Evolutionary conservation across 2,113 vertebrate genomes (phyloP).

Genomic region (Malaclemys terrapin): DNA sequence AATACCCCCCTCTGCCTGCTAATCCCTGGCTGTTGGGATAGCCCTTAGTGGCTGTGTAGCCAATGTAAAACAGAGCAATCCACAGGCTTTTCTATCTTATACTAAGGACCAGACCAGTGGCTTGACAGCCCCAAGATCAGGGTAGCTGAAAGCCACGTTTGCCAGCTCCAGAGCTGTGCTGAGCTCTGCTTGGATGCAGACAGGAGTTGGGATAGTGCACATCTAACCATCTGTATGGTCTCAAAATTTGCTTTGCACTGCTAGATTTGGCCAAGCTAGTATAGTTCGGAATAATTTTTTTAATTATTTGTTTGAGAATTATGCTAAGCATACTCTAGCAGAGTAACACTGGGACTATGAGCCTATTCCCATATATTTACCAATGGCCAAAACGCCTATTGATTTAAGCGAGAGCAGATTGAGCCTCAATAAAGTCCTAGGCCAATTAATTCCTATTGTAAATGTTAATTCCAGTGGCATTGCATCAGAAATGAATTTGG

Average conservation of each 20-base stretch:
- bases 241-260: background rate
- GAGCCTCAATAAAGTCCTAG: background rate
- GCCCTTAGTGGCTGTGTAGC: background rate
- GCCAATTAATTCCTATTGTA: background rate
- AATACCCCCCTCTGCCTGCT: background rate
- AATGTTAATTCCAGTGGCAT: background rate
- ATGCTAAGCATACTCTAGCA: background rate
- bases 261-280: background rate
- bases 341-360: background rate
- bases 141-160: background rate
- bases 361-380: background rate
- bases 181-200: background rate
- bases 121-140: background rate
- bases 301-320: background rate
- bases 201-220: background rate
- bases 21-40: background rate
- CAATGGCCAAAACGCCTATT: accelerated
- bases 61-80: background rate
- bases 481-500: background rate
- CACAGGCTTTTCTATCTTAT: background rate
- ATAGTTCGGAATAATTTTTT: background rate
- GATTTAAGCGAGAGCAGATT: background rate
- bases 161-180: background rate
- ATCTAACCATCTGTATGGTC: background rate
- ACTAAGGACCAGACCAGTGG: background rate